Conservation (phyloP, 2,888 invertebrate species). For the Hydroisotoma schaefferi region DNA sequence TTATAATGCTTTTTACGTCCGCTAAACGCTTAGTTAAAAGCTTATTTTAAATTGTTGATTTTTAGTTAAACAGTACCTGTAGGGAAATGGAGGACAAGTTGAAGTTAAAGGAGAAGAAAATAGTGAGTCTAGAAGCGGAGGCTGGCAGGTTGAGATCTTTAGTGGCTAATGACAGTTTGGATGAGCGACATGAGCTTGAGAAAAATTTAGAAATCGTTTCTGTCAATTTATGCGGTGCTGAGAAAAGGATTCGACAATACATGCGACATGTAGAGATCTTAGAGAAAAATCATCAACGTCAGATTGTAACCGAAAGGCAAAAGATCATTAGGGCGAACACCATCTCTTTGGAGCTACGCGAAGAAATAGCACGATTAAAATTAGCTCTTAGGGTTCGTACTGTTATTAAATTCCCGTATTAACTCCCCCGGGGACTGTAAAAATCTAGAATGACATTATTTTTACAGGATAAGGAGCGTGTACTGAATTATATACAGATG, state of each 20-base stretch:
- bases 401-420: too few species aligned
- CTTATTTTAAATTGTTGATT: too few species aligned
- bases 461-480: constrained; percentile 35
- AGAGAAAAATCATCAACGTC: constrained; percentile 39
- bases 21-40: too few species aligned
- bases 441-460: too few species aligned
- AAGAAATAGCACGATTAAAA: constrained; percentile 28
- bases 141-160: constrained; percentile 27
- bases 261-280: constrained; percentile 38
- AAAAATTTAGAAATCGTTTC: constrained; percentile 31
- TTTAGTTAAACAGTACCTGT: constrained; percentile 16
- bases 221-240: constrained; percentile 25
- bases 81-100: constrained; percentile 34
- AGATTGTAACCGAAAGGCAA: constrained; percentile 29
- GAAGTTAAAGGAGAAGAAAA: constrained; percentile 29
- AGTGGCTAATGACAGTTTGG: constrained; percentile 36
- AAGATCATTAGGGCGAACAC: constrained; percentile 31
- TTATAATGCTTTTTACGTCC: too few species aligned
- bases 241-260: constrained; percentile 29
- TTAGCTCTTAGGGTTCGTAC: constrained; percentile 22
- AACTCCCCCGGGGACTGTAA: too few species aligned
- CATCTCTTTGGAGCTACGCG: constrained; percentile 28
- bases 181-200: constrained; percentile 32
- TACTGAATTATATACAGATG: constrained; percentile 36
- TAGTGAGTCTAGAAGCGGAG: constrained; percentile 29